A percentile compares a stretch with the other conserved stretches of the same genome.
phyloP scores from a whole-genome alignment of 2,113 vertebrate genomes.

The Speoplatyrhinus poulsoni region DNA sequence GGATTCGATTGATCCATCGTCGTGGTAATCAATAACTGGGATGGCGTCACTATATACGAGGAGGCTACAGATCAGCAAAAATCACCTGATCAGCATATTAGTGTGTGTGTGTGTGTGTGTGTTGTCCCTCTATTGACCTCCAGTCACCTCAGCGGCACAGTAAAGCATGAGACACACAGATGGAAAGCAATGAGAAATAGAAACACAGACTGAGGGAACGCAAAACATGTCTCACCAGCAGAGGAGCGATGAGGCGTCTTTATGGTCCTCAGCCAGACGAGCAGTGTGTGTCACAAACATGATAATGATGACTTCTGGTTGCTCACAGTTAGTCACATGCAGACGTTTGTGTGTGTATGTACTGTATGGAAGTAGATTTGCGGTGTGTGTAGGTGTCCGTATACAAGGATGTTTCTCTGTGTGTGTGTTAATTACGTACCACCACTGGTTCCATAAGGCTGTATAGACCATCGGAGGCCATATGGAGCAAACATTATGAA shows the following conservation, averaged over 20 bases:
- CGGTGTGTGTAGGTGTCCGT: background rate
- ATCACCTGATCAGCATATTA: constrained; percentile 64
- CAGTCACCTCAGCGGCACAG: constrained; percentile 43
- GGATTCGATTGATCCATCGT: constrained; percentile 32
- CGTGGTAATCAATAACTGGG: constrained; percentile 55
- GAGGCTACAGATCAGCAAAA: constrained; percentile 70
- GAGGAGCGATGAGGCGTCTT: constrained; percentile 24
- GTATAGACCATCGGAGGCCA: constrained; percentile 58
- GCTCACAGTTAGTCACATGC: constrained; percentile 17
- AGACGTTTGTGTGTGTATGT: constrained; percentile 14
- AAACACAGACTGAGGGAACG: background rate
- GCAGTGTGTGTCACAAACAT: constrained; percentile 21
- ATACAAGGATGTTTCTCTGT: constrained; percentile 1
- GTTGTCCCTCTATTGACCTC: constrained; percentile 58
- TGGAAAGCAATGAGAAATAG: background rate
- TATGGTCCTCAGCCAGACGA: constrained; percentile 38
- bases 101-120: constrained; percentile 25
- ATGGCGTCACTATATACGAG: constrained; percentile 41
- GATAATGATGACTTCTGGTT: constrained; percentile 41
- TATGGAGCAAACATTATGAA: constrained; percentile 66
- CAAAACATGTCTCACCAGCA: background rate
- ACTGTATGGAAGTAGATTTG: constrained; percentile 10
- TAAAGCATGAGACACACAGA: constrained; percentile 18
- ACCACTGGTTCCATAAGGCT: constrained; percentile 35
- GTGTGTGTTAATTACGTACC: constrained; percentile 24